Base-by-base conservation (phyloP, 37 sponge, comb jelly and placozoan genomes). In the Bolinopsis microptera region DNA sequence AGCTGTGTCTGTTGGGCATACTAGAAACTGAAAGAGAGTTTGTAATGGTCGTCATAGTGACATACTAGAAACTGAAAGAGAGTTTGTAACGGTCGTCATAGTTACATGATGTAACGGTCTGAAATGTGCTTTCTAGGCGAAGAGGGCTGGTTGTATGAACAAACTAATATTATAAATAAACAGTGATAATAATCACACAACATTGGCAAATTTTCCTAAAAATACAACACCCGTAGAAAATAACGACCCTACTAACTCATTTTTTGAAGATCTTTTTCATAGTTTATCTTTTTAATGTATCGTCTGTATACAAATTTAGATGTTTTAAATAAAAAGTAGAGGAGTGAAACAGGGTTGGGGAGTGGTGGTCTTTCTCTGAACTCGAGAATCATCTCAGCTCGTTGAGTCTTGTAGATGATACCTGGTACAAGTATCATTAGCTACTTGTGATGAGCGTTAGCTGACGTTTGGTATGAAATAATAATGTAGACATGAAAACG, bases 371-470 rank as follows among this genome's bases (percentile, higher is more conserved):
- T 86, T 39, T 86, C 61, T 25, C 41, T 27, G 61, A 34, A 86
- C 61, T 86, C 90, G 23, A 86, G 90, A 18, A 86, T 86, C 90
- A 86, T 86, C 90, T 86, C 90, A 13, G 90, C 90, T 26, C 90
- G 41, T 30, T 86, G 90, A 27, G 90, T 86, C 90, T 86, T 86
- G 90, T 86, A 86, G 90, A 86, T 86, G 41, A 86, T 86, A 1
- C 90, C 90, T 86, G 90, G n/a, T n/a, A n/a, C n/a, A n/a, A n/a
- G n/a, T n/a, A n/a, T n/a, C n/a, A n/a, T n/a, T n/a, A n/a, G 68
- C 68, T 13, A 21, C 18, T 13, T 13, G 13, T 13, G 68, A 67
- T 13, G 21, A 21, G 68, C 21, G 13, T 22, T 67, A 22, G 21
- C 21, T 22, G 21, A 21, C 68, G 21, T 13, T 21, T 67, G 68